Conservation (phyloP, 2,113 vertebrate species). For the Lycaon pictus region DNA sequence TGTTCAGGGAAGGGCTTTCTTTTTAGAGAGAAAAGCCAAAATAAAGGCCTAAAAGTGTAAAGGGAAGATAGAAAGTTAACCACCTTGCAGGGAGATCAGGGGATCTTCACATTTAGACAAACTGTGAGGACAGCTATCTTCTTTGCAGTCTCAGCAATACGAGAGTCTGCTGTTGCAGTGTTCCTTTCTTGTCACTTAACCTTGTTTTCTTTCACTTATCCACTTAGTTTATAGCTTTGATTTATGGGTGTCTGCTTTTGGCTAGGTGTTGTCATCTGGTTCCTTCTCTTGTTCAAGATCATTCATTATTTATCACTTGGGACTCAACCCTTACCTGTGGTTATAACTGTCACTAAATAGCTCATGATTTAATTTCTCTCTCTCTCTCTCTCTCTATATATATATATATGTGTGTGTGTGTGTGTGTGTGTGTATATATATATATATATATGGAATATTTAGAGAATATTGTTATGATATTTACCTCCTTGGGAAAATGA, state of each 20-base stretch:
- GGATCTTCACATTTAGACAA: neutral
- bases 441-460: neutral
- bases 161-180: neutral
- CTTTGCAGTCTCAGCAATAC: neutral
- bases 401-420: no score
- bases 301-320: neutral
- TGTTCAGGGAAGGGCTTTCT: neutral
- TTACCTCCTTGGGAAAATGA: neutral
- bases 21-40: neutral
- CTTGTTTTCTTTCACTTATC: neutral
- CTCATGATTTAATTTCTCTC: neutral
- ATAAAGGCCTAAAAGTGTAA: neutral
- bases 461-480: neutral
- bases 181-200: neutral
- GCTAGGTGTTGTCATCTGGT: neutral
- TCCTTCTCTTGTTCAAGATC: neutral
- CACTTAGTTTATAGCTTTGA: neutral
- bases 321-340: neutral
- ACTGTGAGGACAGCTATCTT: neutral
- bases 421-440: fast-evolving
- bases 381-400: no score
- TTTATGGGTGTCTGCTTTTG: neutral
- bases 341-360: neutral
- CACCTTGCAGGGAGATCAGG: neutral
- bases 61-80: neutral